phyloP scores from a whole-genome alignment of 2,797 vertebrate species.

The Sebastes variabilis region DNA sequence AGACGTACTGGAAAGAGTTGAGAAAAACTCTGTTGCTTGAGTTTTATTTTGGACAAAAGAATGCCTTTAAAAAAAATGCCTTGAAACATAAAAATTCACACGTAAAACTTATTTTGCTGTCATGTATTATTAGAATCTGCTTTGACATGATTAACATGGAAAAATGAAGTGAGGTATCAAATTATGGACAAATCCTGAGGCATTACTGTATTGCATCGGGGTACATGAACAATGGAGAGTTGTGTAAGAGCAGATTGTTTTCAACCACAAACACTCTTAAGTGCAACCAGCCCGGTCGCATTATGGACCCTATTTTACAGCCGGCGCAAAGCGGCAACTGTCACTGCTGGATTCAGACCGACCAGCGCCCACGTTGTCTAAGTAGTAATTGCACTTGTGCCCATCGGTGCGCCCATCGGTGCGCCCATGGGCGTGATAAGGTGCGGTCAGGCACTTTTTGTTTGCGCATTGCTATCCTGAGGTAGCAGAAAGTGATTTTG shows the following conservation, averaged over 20 bases:
- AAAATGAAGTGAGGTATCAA: not conserved
- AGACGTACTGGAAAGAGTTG: not conserved
- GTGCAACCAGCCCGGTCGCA: not conserved
- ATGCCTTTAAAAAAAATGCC: not conserved
- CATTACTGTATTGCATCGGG: not conserved
- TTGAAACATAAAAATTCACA: not conserved
- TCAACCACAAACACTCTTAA: not conserved
- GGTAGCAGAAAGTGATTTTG: rapidly evolving
- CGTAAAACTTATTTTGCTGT: not conserved
- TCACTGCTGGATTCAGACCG: rapidly evolving
- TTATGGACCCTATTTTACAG: rapidly evolving
- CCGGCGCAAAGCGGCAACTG: too few relatives aligned
- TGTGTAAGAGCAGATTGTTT: not conserved
- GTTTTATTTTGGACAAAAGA: not conserved
- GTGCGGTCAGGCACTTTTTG: too few relatives aligned
- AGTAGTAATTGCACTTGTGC: too few relatives aligned
- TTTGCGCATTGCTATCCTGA: rapidly evolving
- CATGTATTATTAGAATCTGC: not conserved
- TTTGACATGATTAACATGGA: not conserved
- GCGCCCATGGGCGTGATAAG: too few relatives aligned
- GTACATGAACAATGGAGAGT: not conserved
- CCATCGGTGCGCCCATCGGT: too few relatives aligned
- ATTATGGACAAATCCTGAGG: not conserved
- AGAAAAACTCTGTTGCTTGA: conserved; percentile 41
- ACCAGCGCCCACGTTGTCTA: too few relatives aligned